Evolutionary conservation across 1,140 invertebrate species (phyloP), one percentile per base, ranked within the genome.

Genomic region (Scaptomyza hsui): DNA sequence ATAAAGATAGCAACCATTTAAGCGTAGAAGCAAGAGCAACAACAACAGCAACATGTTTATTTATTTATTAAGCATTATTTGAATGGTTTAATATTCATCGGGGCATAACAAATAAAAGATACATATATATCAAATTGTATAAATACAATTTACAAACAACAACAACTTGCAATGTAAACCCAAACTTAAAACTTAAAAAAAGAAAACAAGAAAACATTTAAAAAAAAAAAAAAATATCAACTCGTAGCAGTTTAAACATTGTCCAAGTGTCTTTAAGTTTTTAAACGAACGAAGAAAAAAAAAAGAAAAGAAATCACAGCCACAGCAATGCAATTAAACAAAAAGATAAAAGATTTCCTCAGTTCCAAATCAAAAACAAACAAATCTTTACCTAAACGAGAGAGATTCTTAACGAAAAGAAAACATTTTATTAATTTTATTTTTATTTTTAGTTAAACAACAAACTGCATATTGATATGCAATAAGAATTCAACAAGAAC

Each of bases 1-100:
- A 94, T 97, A 96, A 29, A 9, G 94, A 93, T 72, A 57, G 60
- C 44, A 59, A 53, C 56, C 52, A 42, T 29, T 15, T 16, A 57
- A 32, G n/a, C 39, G 16, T 52, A 49, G 52, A 47, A 59, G 29
- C 55, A 72, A 32, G 49, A 86, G 18, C 56, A 85, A 56, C 53
- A 83, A 55, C 69, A 78, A 51, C 67, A 76, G 64, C 61, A 85
- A 70, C 70, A 80, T 89, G 81, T 86, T 86, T 86, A 88, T 88
- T 88, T 88, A 85, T 85, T 85, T 86, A 77, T 78, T 88, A 86
- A 88, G 81, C 77, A 86, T 88, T 81, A 88, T 88, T 86, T 86
- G 81, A 88, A 81, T 88, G 74, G 56, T 88, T 81, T 81, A 86
- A 77, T 88, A 88, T 86, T 88, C 81, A 88, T 86, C 77, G 77